Evolutionary conservation across 2,797 vertebrate genomes (phyloP).

Genomic region (Distichodus sexfasciatus): DNA sequence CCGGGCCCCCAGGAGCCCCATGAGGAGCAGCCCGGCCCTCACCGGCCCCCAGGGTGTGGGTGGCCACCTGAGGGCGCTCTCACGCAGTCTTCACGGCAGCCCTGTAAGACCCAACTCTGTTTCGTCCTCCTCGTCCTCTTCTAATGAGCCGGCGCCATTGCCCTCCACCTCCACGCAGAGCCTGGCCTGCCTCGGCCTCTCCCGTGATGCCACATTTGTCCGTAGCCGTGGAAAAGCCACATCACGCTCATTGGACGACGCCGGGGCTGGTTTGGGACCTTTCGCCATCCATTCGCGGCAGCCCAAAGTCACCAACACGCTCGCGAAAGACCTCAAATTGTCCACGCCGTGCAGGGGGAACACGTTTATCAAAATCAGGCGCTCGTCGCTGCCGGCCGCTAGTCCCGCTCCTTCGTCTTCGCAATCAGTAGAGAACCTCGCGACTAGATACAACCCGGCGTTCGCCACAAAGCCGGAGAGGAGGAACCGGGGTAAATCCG

Average conservation of each 20-base stretch:
- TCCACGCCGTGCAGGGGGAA: slow-evolving; percentile 63
- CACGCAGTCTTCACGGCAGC: slow-evolving; percentile 75
- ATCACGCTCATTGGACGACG: slow-evolving; percentile 37
- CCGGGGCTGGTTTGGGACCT: slow-evolving; percentile 29
- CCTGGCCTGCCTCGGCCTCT: slow-evolving; percentile 43
- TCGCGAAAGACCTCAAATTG: slow-evolving; percentile 45
- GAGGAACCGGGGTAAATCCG: slow-evolving; percentile 37
- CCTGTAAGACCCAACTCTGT: slow-evolving; percentile 71
- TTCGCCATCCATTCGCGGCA: slow-evolving; percentile 16
- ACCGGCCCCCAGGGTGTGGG: slow-evolving; percentile 58
- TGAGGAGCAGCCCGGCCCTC: slow-evolving; percentile 72
- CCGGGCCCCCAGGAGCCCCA: slow-evolving; percentile 68
- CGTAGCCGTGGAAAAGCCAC: slow-evolving; percentile 61
- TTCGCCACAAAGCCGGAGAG: slow-evolving; percentile 50
- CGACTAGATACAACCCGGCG: slow-evolving; percentile 53
- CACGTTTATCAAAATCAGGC: slow-evolving; percentile 66
- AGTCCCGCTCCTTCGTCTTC: slow-evolving; percentile 49
- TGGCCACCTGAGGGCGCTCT: slow-evolving; percentile 65
- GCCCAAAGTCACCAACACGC: slow-evolving; percentile 40
- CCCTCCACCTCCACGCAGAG: slow-evolving; percentile 34
- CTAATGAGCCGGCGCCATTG: slow-evolving; percentile 21
- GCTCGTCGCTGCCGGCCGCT: slow-evolving; percentile 46
- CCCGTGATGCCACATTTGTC: slow-evolving; percentile 72
- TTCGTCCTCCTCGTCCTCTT: slow-evolving; percentile 51
- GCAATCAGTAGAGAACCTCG: slow-evolving; percentile 52